Percentiles rank a stretch among this genome's conserved stretches.
These are phyloP conservation scores for Ptychoptera albimana DNA, from an alignment of 2,888 invertebrate species.

Conservation along the genomic window DNA sequence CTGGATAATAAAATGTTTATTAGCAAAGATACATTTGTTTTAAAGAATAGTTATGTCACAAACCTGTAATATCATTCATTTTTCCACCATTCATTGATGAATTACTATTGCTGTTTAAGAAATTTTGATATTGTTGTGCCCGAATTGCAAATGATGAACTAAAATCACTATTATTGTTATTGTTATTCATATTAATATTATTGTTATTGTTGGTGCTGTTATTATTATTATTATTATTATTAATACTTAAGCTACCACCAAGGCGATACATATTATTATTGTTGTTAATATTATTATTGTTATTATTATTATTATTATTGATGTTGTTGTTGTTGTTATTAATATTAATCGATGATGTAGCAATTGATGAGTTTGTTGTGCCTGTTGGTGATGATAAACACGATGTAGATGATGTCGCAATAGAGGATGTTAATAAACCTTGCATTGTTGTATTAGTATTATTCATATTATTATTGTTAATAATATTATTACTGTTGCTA, in stretches of 20 bases:
- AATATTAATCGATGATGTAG: neutral
- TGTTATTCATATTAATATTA: neutral
- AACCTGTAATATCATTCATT: too few species aligned
- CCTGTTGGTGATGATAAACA: too few species aligned
- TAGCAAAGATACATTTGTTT: too few species aligned
- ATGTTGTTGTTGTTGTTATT: slow-evolving; percentile 1
- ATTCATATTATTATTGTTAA: too few species aligned
- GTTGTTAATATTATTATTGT: slow-evolving; percentile 1
- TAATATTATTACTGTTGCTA: too few species aligned
- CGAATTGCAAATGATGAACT: neutral
- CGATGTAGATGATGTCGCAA: too few species aligned
- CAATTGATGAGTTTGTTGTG: too few species aligned
- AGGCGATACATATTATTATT: slow-evolving; percentile 1
- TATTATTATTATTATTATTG: slow-evolving; percentile 1
- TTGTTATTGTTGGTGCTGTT: neutral
- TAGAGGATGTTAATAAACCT: too few species aligned
- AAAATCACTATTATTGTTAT: neutral
- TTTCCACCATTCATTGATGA: neutral
- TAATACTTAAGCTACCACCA: neutral
- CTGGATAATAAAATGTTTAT: neutral
- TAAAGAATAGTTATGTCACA: too few species aligned
- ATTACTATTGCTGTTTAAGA: neutral
- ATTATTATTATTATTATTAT: neutral
- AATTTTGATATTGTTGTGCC: neutral
- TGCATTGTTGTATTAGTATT: too few species aligned